These are phyloP conservation scores for Brienomyrus brachyistius DNA, from an alignment of 2,113 vertebrate species.

Conservation along the genomic window DNA sequence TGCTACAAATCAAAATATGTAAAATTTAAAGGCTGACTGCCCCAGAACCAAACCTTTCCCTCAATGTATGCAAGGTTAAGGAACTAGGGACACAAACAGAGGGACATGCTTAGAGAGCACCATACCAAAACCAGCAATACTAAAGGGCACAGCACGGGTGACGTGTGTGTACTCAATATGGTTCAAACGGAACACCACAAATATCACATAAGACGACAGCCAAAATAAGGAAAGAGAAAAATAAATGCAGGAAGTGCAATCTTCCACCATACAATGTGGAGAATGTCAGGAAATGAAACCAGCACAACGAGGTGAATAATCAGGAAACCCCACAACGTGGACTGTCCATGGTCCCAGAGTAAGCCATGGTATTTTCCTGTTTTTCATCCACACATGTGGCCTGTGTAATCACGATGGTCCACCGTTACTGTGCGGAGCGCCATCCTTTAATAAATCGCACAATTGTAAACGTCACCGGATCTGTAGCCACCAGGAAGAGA, in stretches of 20 bases:
- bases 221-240: constrained; percentile 34
- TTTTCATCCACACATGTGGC: background rate
- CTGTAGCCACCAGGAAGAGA: background rate
- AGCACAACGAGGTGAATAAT: constrained; percentile 12
- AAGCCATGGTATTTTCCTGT: background rate
- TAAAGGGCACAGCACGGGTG: constrained; percentile 19
- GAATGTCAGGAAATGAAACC: constrained; percentile 21
- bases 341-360: background rate
- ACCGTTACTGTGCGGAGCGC: background rate
- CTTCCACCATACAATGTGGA: constrained; percentile 28
- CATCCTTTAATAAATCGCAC: background rate
- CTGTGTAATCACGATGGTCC: background rate
- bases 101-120: background rate
- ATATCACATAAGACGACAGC: constrained; percentile 49
- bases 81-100: background rate
- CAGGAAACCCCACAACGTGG: background rate
- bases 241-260: constrained; percentile 26
- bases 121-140: background rate
- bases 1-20: background rate
- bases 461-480: background rate
- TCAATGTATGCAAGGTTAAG: background rate
- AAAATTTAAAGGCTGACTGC: background rate
- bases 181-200: constrained; percentile 46
- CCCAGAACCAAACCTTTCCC: background rate
- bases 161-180: constrained; percentile 47